These are phyloP conservation scores for Netelia fuscicornis DNA, from an alignment of 2,888 invertebrate species.

Conservation along the genomic window DNA sequence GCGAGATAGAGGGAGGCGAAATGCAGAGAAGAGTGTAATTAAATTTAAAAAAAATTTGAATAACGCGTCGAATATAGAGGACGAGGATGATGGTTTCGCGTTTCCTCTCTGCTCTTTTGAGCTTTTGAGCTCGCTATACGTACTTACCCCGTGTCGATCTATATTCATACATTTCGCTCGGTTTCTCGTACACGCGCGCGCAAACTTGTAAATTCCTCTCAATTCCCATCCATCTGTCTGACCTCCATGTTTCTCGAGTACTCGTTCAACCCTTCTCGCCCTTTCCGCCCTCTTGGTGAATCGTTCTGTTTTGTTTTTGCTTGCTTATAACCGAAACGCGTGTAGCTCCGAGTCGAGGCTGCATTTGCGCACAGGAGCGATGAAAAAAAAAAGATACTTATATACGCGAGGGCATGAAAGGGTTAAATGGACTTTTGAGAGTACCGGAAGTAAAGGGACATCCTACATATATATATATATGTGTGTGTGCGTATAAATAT, in stretches of 20 bases:
- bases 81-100: constrained; percentile 36
- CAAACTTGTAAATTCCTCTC: constrained; percentile 20
- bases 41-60: constrained; percentile 76
- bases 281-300: constrained; percentile 8
- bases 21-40: constrained; percentile 71
- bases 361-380: constrained; percentile 38
- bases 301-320: constrained; percentile 8
- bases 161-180: constrained; percentile 11
- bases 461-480: constrained; percentile 35
- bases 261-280: not conserved
- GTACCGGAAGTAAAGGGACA: constrained; percentile 63
- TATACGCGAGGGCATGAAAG: constrained; percentile 58
- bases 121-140: not conserved
- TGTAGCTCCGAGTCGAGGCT: constrained; percentile 22
- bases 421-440: constrained; percentile 69
- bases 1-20: constrained; percentile 50
- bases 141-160: not conserved
- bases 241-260: constrained; percentile 2
- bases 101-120: constrained; percentile 36
- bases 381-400: constrained; percentile 62
- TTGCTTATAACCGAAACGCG: constrained; percentile 13
- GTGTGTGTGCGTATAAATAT: not conserved
- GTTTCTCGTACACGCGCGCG: not conserved
- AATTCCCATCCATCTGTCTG: constrained; percentile 37
- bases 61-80: constrained; percentile 65